These are phyloP conservation scores for Colletes gigas DNA, from an alignment of 1,140 invertebrate genomes.

Conservation along the genomic window DNA sequence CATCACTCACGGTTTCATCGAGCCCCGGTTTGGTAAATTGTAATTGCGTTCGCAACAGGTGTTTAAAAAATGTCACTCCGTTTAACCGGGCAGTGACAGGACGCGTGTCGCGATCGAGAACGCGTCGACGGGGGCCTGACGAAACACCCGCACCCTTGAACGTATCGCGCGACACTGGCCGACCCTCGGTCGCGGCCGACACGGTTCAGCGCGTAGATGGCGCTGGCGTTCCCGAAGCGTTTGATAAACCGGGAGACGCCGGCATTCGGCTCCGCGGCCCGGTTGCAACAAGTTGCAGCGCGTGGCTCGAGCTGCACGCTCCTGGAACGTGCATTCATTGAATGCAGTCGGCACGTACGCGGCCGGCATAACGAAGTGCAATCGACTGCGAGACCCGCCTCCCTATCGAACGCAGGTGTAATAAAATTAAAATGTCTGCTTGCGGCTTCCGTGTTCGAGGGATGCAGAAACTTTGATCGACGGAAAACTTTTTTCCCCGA, in stretches of 20 bases:
- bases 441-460: not conserved
- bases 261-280: conserved; percentile 16
- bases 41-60: not conserved
- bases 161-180: conserved; percentile 70
- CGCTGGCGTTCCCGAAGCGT: conserved; percentile 38
- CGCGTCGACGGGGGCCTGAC: not conserved
- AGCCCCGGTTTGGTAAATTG: not conserved
- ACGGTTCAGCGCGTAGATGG: conserved; percentile 50
- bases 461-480: not conserved
- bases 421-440: conserved; percentile 29
- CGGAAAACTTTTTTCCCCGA: not conserved
- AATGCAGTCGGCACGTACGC: conserved; percentile 34
- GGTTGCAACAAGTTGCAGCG: conserved; percentile 68
- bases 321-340: conserved; percentile 32
- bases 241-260: conserved; percentile 14
- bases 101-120: not conserved
- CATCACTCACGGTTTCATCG: too few relatives aligned
- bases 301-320: conserved; percentile 22
- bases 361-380: conserved; percentile 28
- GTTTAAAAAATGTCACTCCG: not conserved
- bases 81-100: not conserved
- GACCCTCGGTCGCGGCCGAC: conserved; percentile 19
- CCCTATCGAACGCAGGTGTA: conserved; percentile 14
- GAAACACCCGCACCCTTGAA: conserved; percentile 48
- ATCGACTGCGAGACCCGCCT: conserved; percentile 28